Base-by-base conservation (phyloP, 2,888 invertebrate species). In the Tribolium freemani region DNA sequence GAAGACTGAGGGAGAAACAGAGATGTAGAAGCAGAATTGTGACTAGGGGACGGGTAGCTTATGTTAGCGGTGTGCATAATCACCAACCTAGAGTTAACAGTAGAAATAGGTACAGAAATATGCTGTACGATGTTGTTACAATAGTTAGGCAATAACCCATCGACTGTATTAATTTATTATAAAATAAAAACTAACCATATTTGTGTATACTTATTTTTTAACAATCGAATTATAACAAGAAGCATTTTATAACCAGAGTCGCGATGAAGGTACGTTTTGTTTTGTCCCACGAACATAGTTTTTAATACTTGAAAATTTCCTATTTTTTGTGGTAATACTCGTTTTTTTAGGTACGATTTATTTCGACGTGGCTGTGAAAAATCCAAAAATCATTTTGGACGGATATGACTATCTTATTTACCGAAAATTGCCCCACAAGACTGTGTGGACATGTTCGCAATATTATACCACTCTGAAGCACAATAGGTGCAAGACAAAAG, bases 11-110 rank as follows among this genome's bases (percentile, higher is more conserved):
- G 8, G 38, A 26, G 77, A 79, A 72, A 30, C 56, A 56, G 10
- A 82, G 79, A 64, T 84, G 84, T 69, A 83, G 78, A 74, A 77
- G 80, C 8, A 77, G 83, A 61, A 26, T 77, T n/a, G 60, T 69
- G 3, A 78, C 77, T 9, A 70, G 16, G 21, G 69, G 58, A 6
- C 2, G 13, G 9, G 50, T 44, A 2, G 26, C 71, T 81, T 21
- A 51, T 16, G 31, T 63, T 16, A 38, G 5, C 4, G 66, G 66
- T 5, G 45, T 31, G 9, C 66, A 66, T 26, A 69, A 60, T 44
- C 69, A 60, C 16, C n/a, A 11, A 6, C 67, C 67, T 0, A 76
- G 68, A 70, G 60, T 20, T 2, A 78, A 71, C 53, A 76, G 54
- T n/a, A 45, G 66, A 54, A 73, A 79, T 11, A 74, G 75, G 46